These are phyloP conservation scores for Urechis unicinctus DNA, from an alignment of 2,888 invertebrate genomes.

Conservation along the genomic window DNA sequence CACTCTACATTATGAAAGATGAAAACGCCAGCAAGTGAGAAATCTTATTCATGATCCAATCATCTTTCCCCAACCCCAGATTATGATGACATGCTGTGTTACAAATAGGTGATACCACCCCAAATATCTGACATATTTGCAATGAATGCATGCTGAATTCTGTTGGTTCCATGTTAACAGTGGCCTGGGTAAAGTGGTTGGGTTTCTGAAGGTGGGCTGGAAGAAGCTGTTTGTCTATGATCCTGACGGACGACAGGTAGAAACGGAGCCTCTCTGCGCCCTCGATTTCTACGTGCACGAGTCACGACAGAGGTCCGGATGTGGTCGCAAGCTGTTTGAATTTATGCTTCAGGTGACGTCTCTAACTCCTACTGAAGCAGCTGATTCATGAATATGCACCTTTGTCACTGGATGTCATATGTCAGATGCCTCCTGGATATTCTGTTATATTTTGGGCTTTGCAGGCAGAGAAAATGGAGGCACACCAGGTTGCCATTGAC, in stretches of 20 bases:
- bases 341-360: slow-evolving; percentile 72
- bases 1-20: slow-evolving; percentile 48
- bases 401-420: not conserved
- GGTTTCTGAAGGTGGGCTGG: slow-evolving; percentile 80
- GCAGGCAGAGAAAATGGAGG: slow-evolving; percentile 64
- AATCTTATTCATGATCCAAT: not conserved
- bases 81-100: no score
- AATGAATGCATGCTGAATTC: not conserved
- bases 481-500: slow-evolving; percentile 80
- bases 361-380: not conserved
- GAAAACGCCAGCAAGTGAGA: slow-evolving; percentile 32
- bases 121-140: not conserved
- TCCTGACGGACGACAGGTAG: slow-evolving; percentile 57
- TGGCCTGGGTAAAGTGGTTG: slow-evolving; percentile 56
- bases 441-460: slow-evolving; percentile 25
- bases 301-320: slow-evolving; percentile 75
- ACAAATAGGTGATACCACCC: no score
- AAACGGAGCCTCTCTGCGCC: slow-evolving; percentile 77
- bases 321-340: slow-evolving; percentile 78
- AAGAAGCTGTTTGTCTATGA: slow-evolving; percentile 76
- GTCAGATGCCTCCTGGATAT: not conserved
- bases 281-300: slow-evolving; percentile 88
- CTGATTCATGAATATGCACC: not conserved
- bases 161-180: slow-evolving; percentile 21
- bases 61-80: not conserved